These are phyloP conservation scores for Thaumatotibia leucotreta DNA, from an alignment of 1,140 invertebrate species.

Conservation along the genomic window DNA sequence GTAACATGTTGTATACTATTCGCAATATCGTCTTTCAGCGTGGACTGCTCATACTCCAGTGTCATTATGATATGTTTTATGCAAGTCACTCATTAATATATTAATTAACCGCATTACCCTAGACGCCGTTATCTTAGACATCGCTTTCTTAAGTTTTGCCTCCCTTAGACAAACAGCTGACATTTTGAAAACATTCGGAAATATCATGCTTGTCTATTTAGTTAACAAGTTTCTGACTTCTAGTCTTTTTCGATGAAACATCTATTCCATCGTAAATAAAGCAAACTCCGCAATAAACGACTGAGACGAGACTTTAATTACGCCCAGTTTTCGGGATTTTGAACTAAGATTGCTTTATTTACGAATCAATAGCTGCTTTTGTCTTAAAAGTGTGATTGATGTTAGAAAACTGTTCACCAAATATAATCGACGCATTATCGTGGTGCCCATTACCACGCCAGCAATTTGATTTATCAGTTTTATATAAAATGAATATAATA, in stretches of 20 bases:
- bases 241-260: not conserved
- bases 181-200: not conserved
- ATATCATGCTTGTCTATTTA: not conserved
- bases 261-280: not conserved
- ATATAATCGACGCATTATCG: not conserved
- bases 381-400: not conserved
- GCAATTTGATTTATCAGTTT: no score
- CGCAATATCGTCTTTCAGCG: constrained; percentile 52
- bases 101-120: constrained; percentile 27
- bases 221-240: not conserved
- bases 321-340: not conserved
- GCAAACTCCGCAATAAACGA: not conserved
- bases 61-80: constrained; percentile 45
- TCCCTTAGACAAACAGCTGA: not conserved
- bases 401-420: not conserved
- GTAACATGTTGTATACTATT: not conserved
- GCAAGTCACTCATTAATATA: constrained; percentile 31
- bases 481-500: no score
- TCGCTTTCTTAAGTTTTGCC: not conserved
- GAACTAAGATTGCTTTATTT: not conserved
- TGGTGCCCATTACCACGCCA: no score
- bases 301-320: not conserved
- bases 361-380: not conserved
- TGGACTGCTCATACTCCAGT: constrained; percentile 41
- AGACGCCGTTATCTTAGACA: not conserved